Conservation (phyloP, 2,888 invertebrate species). For the Choreutis nemorana region DNA sequence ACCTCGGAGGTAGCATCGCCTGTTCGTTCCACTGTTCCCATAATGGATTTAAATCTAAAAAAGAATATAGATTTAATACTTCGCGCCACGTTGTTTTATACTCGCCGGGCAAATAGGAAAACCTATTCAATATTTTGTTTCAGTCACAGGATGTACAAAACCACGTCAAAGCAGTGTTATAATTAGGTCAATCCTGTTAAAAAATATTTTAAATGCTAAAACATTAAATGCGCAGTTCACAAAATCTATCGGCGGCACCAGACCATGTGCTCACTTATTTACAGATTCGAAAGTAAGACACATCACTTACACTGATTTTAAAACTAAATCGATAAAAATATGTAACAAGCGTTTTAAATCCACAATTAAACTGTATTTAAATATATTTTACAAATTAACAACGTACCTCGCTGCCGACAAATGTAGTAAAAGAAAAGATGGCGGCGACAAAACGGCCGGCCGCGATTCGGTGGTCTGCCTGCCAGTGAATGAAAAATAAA, state of each 20-base stretch:
- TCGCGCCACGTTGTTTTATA: slow-evolving; percentile 51
- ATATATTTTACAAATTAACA: slow-evolving; percentile 23
- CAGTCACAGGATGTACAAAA: too few relatives aligned
- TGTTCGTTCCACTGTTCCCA: slow-evolving; percentile 73
- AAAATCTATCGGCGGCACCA: slow-evolving; percentile 28
- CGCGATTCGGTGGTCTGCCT: too few relatives aligned
- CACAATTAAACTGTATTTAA: slow-evolving; percentile 18
- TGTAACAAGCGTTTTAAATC: too few relatives aligned
- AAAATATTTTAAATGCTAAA: slow-evolving; percentile 18
- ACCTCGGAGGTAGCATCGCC: slow-evolving; percentile 72
- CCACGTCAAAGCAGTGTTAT: too few relatives aligned
- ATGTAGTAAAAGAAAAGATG: slow-evolving; percentile 55
- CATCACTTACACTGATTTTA: too few relatives aligned
- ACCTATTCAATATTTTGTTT: too few relatives aligned
- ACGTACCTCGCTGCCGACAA: slow-evolving; percentile 58
- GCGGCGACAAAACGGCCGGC: too few relatives aligned
- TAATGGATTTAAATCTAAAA: too few relatives aligned
- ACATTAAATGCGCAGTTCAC: slow-evolving; percentile 58
- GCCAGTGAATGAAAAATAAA: too few relatives aligned
- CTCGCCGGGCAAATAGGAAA: slow-evolving; percentile 24
- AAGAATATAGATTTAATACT: slow-evolving; percentile 9
- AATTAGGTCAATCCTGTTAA: slow-evolving; percentile 19
- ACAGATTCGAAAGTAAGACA: too few relatives aligned
- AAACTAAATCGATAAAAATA: too few relatives aligned
- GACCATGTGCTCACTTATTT: slow-evolving; percentile 59